Percentiles rank a stretch among this genome's conserved stretches.
phyloP scores from a whole-genome alignment of 2,113 vertebrate genomes.

The Brachyistius frenatus region DNA sequence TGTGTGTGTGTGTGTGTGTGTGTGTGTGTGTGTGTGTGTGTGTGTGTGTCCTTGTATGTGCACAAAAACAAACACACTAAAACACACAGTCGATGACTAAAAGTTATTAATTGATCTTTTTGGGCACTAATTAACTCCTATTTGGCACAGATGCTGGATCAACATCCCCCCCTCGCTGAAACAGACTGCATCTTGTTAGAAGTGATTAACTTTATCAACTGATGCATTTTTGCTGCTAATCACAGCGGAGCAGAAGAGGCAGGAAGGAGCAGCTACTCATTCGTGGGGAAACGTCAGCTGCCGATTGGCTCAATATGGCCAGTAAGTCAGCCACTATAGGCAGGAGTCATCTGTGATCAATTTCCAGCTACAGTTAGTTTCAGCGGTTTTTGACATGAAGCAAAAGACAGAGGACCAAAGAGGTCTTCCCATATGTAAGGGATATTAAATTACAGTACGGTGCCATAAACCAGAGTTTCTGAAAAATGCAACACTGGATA shows the following conservation, averaged over 20 bases:
- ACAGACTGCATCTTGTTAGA: constrained; percentile 3
- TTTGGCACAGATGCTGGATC: constrained; percentile 26
- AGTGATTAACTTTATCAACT: constrained; percentile 35
- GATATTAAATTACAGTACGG: constrained; percentile 29
- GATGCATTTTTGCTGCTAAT: constrained; percentile 43
- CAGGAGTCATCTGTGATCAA: constrained; percentile 61
- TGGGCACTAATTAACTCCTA: background rate
- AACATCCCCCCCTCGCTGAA: constrained; percentile 1
- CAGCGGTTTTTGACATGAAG: constrained; percentile 24
- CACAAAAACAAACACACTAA: constrained; percentile 2
- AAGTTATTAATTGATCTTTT: background rate
- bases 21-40: background rate
- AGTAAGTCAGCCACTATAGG: constrained; percentile 30
- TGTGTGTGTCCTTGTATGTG: background rate
- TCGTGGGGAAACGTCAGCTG: constrained; percentile 50
- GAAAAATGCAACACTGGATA: constrained; percentile 9
- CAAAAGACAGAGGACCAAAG: constrained; percentile 9
- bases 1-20: background rate
- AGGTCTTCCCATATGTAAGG: constrained; percentile 10
- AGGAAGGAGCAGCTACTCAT: constrained; percentile 51
- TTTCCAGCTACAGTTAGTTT: constrained; percentile 48
- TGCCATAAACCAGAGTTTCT: constrained; percentile 13
- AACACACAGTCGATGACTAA: background rate
- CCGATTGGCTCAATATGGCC: constrained; percentile 53
- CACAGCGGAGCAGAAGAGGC: constrained; percentile 37